Evolutionary conservation across 2,797 vertebrate species (phyloP).

Genomic region (Semaprochilodus insignis): DNA sequence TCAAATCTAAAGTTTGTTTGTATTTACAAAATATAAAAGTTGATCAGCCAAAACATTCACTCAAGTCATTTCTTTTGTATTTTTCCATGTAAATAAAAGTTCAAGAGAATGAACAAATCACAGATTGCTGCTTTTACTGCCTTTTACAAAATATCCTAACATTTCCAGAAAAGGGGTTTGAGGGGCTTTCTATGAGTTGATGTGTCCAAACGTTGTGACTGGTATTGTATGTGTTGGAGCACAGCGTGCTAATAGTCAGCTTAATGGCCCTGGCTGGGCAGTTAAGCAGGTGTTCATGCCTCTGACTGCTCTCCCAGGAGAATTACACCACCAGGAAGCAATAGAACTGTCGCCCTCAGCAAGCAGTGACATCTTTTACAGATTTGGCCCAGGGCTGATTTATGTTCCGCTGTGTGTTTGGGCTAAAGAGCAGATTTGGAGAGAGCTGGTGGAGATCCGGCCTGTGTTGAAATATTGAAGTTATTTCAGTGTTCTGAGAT

Average conservation of each 20-base stretch:
- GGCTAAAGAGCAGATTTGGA: slow-evolving; percentile 43
- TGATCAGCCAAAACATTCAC: no score
- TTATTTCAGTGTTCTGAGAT: slow-evolving; percentile 21
- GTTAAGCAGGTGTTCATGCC: background rate
- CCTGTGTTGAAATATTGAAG: slow-evolving; percentile 10
- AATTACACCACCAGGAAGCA: slow-evolving; percentile 1
- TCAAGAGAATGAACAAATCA: no score
- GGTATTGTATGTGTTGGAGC: background rate
- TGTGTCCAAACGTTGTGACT: background rate
- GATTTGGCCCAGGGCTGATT: slow-evolving; percentile 49
- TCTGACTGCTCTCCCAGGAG: slow-evolving; percentile 6
- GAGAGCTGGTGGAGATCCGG: background rate
- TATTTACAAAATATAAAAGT: no score
- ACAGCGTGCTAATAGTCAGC: background rate
- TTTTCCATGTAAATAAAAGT: no score
- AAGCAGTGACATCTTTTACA: slow-evolving; percentile 61
- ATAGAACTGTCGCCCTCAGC: slow-evolving; percentile 46
- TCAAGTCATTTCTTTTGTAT: no score
- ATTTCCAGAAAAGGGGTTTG: no score
- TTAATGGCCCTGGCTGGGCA: background rate
- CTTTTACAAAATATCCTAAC: no score
- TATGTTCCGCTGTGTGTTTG: slow-evolving; percentile 58
- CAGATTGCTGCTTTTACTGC: no score
- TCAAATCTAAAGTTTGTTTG: no score
- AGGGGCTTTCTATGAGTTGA: background rate